These are phyloP conservation scores for Halcyon chelicuti DNA, from an alignment of 2,797 vertebrate species.

Conservation along the genomic window DNA sequence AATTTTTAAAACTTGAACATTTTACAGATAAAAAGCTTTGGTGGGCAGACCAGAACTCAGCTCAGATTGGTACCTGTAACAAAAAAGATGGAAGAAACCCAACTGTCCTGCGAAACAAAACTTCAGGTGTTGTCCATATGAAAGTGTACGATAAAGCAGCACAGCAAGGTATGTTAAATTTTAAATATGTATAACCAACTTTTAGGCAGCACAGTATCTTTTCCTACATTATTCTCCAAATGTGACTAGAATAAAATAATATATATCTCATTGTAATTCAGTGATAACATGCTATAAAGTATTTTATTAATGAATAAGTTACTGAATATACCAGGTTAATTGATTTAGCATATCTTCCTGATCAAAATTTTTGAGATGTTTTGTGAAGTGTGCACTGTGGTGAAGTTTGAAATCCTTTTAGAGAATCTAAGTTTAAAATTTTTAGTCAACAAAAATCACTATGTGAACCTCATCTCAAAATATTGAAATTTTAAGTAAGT, in stretches of 20 bases:
- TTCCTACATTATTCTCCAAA: background rate
- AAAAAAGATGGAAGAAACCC: slow-evolving; percentile 92
- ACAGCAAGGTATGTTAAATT: slow-evolving; percentile 87
- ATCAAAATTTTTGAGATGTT: background rate
- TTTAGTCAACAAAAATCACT: background rate
- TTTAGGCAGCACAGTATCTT: background rate
- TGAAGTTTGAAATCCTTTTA: background rate
- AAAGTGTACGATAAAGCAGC: slow-evolving; percentile 94
- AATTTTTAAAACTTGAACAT: background rate
- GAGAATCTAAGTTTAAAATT: background rate
- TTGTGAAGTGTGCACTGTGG: background rate
- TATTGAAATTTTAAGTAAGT: background rate
- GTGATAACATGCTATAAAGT: background rate
- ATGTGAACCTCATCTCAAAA: background rate
- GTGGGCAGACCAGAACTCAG: slow-evolving; percentile 96
- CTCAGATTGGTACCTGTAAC: slow-evolving; percentile 91
- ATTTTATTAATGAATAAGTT: background rate
- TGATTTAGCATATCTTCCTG: background rate
- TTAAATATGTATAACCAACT: background rate
- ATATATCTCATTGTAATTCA: background rate
- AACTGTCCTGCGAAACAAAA: slow-evolving; percentile 90
- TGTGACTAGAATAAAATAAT: background rate
- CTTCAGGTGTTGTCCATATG: slow-evolving; percentile 93
- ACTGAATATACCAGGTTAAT: background rate
- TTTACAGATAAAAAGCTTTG: slow-evolving; percentile 92